Base-by-base conservation (phyloP, 92 coral and sea anemone species). In the Metridium senile region DNA sequence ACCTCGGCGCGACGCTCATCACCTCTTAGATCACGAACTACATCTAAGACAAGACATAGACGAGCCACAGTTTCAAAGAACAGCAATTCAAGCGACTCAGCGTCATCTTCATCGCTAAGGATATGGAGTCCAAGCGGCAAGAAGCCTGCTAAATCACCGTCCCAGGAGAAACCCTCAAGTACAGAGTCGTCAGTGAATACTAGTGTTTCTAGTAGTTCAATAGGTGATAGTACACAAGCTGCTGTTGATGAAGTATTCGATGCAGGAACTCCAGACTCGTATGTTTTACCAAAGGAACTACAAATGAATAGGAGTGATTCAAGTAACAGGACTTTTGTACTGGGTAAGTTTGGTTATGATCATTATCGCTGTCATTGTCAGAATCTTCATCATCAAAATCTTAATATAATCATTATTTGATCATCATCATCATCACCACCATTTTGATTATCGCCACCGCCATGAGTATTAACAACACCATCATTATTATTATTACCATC, bases 281-380 rank as follows among this genome's bases (percentile, higher is more conserved):
- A 49, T 61, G 33, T 52, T 18, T 56, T 89, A 27, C 93, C 93
- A 4, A 82, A 88, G 47, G 91, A 86, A 9, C 74, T 91, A 58
- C 87, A 82, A 77, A 89, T 89, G 91, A 85, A 88, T 26, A 88
- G 94, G 75, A 90, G 84, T 54, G 89, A 92, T 49, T 22, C 64
- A 25, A 82, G 59, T n/a, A 94, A 92, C 72, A 68, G 77, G 62
- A 94, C 98, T 2, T 92, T 92, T 83, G 97, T 94, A 11, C 51
- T 89, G 11, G 94, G 98, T 94, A 62, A 83, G 91, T 45, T 20
- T 18, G 0, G 17, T 11, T 29, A 57, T 0, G 30, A 27, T 71
- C 26, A 49, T 28, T 27, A 20, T 72, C 33, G 29, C 45, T 39
- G 11, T 3, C 31, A 25, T n/a, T 70, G 17, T 72, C 25, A 72